These are phyloP conservation scores for Globodera rostochiensis DNA, from an alignment of 1,140 invertebrate species.

Conservation along the genomic window DNA sequence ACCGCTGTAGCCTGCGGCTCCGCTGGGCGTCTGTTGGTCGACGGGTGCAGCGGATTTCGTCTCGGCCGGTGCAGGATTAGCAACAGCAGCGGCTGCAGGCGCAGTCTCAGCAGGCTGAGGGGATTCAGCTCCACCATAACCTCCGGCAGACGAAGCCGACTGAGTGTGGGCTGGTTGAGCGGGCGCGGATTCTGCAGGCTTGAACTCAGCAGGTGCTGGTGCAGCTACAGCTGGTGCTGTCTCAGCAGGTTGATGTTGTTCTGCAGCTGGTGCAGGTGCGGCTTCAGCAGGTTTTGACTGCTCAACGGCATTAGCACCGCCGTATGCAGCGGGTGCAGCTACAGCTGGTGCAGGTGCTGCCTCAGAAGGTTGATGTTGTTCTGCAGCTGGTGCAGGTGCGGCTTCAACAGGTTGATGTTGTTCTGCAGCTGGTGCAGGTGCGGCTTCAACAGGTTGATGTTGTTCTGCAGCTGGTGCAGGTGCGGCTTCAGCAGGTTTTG, in stretches of 20 bases:
- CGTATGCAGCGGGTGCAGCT: background rate
- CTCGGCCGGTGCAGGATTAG: background rate
- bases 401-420: background rate
- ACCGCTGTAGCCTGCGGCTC: background rate
- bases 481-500: conserved; percentile 10
- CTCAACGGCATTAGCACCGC: background rate
- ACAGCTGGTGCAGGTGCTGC: background rate
- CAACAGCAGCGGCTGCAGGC: background rate
- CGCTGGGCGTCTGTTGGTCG: background rate
- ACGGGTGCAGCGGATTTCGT: background rate
- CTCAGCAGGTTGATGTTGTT: background rate
- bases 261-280: conserved; percentile 11
- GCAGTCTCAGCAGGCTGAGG: background rate
- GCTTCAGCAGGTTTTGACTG: conserved; percentile 7
- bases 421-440: background rate
- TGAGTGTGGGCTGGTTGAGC: background rate
- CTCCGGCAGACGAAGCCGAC: background rate
- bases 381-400: conserved; percentile 7
- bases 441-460: background rate
- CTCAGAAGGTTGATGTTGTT: background rate
- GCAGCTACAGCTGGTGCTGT: conserved; percentile 5
- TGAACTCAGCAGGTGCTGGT: background rate
- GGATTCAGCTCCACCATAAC: no score
- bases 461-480: conserved; percentile 13
- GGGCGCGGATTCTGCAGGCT: background rate